Conservation (phyloP, 2,797 vertebrate species). For the Anabacerthia variegaticeps region DNA sequence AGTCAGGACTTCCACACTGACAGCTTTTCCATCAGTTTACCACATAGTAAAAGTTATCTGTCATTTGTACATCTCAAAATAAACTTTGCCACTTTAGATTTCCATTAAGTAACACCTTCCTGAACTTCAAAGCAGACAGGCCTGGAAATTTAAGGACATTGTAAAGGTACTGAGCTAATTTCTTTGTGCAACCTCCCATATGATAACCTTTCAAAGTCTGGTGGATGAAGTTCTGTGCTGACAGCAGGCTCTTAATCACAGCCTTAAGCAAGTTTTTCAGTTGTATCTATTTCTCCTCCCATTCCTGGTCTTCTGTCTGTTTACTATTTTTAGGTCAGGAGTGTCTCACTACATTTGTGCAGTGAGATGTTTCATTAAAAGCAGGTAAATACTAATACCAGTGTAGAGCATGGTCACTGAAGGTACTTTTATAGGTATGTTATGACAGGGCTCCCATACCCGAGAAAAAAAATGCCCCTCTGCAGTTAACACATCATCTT, state of each 20-base stretch:
- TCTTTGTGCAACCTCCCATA: background rate
- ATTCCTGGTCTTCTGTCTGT: background rate
- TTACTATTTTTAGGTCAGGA: conserved; percentile 2
- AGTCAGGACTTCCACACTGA: background rate
- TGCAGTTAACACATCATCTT: background rate
- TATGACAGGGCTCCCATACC: background rate
- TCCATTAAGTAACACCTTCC: background rate
- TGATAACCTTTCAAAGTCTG: background rate
- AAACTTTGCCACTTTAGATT: background rate
- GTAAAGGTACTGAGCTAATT: background rate
- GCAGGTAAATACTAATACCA: background rate
- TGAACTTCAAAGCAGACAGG: background rate
- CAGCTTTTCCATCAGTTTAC: background rate
- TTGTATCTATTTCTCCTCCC: background rate
- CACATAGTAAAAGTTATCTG: background rate
- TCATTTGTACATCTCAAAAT: background rate
- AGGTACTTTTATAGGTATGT: background rate
- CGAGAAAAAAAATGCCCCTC: background rate
- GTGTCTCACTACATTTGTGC: background rate
- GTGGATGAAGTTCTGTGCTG: background rate
- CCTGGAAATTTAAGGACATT: background rate
- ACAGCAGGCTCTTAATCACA: conserved; percentile 60
- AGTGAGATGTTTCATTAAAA: background rate
- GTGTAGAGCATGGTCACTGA: background rate
- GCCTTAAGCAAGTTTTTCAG: conserved; percentile 54